Evolutionary conservation across 2,797 vertebrate genomes (phyloP), one percentile per base, ranked within the genome.

Genomic region (Schizopygopsis malacanthus): DNA sequence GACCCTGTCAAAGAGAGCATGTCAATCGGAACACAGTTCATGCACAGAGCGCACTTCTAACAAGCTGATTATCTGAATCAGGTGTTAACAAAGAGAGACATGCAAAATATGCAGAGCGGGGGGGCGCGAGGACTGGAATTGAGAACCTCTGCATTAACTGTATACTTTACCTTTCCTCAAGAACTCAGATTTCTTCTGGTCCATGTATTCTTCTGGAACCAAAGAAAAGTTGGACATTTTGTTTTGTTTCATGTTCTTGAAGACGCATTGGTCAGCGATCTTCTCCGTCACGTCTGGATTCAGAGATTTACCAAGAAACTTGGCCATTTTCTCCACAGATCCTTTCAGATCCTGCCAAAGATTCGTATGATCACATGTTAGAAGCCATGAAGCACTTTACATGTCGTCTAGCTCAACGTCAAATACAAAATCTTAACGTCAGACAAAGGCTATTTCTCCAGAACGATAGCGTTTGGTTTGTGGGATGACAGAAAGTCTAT

Each of bases 221-320:
- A 71, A 1, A 3, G 95, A 95, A 85, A 94, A 95, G 92, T 96
- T 96, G 9, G 95, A 96, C 95, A 95, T 95, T 4, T 90, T 92
- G 91, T 96, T 96, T 41, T 93, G 77, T 83, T 95, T 96, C 95
- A 96, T 96, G 92, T 94, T 96, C 87, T 92, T 91, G 87, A 96
- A 95, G 76, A 91, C 69, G 85, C 94, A 95, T 6, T 89, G 88
- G 1, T 94, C 89, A 0, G 92, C 90, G 45, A 96, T 95, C 86
- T 90, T 90, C 82, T 90, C 90, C 0, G 81, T 87, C 76, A 89
- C 89, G 7, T 93, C 93, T 2, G 82, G 2, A 0, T 91, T 92
- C 87, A 95, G 84, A 72, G 92, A 37, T 82, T 92, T 95, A 47
- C 84, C 92, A 87, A 95, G 45, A 87, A 95, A 96, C 85, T 87